Percentiles rank a stretch among this genome's conserved stretches.
phyloP scores from a whole-genome alignment of 2,797 vertebrate species.

The Halcyon smyrnensis region DNA sequence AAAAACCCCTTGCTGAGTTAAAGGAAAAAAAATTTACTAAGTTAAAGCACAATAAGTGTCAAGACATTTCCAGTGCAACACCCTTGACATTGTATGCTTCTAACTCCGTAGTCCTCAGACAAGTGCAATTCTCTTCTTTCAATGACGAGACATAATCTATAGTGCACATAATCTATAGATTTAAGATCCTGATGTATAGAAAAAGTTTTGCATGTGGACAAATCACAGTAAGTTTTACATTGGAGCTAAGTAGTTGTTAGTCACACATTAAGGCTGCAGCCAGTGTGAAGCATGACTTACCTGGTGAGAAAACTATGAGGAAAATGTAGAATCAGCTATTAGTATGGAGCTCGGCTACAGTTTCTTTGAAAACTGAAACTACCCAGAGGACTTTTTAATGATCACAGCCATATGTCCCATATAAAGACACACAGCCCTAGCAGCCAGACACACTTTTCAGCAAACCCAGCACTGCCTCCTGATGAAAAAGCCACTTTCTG shows the following conservation, averaged over 20 bases:
- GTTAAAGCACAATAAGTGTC: neutral
- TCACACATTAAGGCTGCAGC: neutral
- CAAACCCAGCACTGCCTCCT: neutral
- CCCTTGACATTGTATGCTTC: neutral
- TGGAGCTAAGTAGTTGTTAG: neutral
- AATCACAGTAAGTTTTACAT: neutral
- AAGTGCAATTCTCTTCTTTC: neutral
- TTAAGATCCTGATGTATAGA: neutral
- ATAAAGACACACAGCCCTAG: neutral
- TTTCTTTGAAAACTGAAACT: neutral
- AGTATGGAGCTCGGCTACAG: neutral
- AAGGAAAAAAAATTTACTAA: neutral
- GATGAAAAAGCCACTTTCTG: neutral
- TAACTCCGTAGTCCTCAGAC: neutral
- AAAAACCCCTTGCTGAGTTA: neutral
- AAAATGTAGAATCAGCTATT: neutral
- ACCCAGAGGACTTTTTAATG: neutral
- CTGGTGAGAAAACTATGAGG: neutral
- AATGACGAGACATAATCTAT: neutral
- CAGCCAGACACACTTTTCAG: neutral
- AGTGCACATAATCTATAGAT: neutral
- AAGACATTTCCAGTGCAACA: neutral
- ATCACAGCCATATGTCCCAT: neutral
- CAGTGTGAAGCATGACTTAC: neutral
- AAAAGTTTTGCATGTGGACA: neutral